A percentile compares a stretch with the other conserved stretches of the same genome.
Evolutionary conservation across 2,113 vertebrate species (phyloP).

Genomic region (Oceanites oceanicus): DNA sequence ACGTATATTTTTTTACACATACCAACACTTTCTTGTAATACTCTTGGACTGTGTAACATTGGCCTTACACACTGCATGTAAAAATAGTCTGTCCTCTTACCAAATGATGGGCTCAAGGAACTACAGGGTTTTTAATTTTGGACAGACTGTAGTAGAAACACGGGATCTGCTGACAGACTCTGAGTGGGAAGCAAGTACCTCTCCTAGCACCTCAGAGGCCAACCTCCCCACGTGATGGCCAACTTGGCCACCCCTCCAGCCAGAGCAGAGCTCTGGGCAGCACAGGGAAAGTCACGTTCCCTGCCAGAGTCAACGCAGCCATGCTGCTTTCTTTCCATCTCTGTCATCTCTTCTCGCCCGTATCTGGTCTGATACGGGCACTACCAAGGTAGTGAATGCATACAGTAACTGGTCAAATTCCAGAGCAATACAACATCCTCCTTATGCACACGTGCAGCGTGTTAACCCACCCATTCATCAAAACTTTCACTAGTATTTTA

Average conservation of each 20-base stretch:
- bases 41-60: neutral
- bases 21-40: slow-evolving; percentile 44
- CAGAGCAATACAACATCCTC: neutral
- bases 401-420: neutral
- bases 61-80: neutral
- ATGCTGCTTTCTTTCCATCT: neutral
- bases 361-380: neutral
- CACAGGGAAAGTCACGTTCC: neutral
- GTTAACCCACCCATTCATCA: neutral
- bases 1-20: neutral
- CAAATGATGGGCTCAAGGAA: slow-evolving; percentile 1
- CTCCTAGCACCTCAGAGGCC: neutral
- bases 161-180: neutral
- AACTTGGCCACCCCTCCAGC: neutral
- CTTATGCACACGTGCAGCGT: neutral
- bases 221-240: rapidly evolving
- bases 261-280: neutral
- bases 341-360: neutral
- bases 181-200: neutral
- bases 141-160: neutral
- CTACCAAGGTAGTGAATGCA: neutral
- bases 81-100: slow-evolving; percentile 30
- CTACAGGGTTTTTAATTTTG: slow-evolving; percentile 15
- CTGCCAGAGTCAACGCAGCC: neutral
- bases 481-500: neutral